Evolutionary conservation across 2,113 vertebrate species (phyloP).

Genomic region (Trinectes maculatus): DNA sequence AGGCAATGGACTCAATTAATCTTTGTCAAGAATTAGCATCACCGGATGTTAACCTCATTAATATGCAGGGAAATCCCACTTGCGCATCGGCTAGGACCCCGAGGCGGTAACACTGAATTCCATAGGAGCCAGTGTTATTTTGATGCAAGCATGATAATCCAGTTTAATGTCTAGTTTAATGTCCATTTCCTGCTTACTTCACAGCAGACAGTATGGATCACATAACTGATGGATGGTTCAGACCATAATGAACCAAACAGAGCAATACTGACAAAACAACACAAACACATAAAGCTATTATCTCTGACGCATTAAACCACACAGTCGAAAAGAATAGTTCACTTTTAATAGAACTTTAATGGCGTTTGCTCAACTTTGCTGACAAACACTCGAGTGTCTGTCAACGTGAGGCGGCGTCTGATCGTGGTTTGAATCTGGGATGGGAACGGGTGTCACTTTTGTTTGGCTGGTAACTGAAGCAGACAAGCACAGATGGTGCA

Average conservation of each 20-base stretch:
- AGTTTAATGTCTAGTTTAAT: background rate
- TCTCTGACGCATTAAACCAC: background rate
- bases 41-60: conserved; percentile 26
- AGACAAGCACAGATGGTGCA: conserved; percentile 57
- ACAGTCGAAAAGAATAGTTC: background rate
- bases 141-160: conserved; percentile 30
- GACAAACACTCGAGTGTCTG: background rate
- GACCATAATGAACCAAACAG: background rate
- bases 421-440: conserved; percentile 12
- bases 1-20: conserved; percentile 63
- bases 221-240: background rate
- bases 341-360: background rate
- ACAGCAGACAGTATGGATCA: conserved; percentile 1
- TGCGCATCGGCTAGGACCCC: conserved; percentile 26
- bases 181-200: background rate
- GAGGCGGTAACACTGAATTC: conserved; percentile 5
- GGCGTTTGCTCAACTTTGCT: background rate
- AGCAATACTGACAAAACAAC: background rate
- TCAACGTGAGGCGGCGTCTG: background rate
- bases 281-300: background rate
- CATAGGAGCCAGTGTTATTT: background rate
- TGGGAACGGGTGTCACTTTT: conserved; percentile 13
- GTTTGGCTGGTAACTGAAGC: conserved; percentile 35
- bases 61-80: conserved; percentile 53
- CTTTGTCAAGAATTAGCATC: conserved; percentile 63